A percentile compares a stretch with the other conserved stretches of the same genome.
These are phyloP conservation scores for Mizuhopecten yessoensis DNA, from an alignment of 1,140 invertebrate species.

Conservation along the genomic window DNA sequence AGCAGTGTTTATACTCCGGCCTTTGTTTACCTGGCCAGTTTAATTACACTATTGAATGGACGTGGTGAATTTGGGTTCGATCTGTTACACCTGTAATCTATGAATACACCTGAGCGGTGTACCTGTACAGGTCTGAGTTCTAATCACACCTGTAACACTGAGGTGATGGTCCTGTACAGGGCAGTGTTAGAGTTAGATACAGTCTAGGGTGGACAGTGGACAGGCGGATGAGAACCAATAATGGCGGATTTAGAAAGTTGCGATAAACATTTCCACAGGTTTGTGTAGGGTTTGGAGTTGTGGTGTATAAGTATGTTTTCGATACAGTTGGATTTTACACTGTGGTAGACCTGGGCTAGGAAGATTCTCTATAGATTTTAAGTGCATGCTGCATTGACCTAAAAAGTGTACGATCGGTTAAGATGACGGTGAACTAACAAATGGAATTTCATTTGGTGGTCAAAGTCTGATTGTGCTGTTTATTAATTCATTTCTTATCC, in stretches of 20 bases:
- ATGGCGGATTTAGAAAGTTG: constrained; percentile 2
- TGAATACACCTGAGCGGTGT: neutral
- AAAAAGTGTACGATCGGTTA: neutral
- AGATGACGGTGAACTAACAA: neutral
- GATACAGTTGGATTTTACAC: neutral
- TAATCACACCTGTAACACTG: too few species aligned
- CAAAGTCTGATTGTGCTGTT: neutral
- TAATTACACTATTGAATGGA: constrained; percentile 9
- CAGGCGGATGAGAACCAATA: neutral
- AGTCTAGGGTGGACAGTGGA: neutral
- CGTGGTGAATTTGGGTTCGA: neutral
- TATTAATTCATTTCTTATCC: neutral
- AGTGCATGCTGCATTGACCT: too few species aligned
- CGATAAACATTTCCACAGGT: constrained; percentile 17
- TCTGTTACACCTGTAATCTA: neutral
- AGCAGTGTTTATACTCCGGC: neutral
- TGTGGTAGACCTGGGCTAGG: too few species aligned
- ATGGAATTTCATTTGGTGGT: neutral
- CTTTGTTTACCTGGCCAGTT: constrained; percentile 32
- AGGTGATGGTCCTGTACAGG: neutral
- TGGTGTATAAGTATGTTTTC: too few species aligned
- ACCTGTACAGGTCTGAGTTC: constrained; percentile 30
- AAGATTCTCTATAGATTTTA: too few species aligned
- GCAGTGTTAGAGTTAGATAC: neutral
- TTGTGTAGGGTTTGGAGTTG: neutral